These are phyloP conservation scores for Chiridota heheva DNA, from an alignment of 35 echinoderm and acorn worm species.

Conservation along the genomic window DNA sequence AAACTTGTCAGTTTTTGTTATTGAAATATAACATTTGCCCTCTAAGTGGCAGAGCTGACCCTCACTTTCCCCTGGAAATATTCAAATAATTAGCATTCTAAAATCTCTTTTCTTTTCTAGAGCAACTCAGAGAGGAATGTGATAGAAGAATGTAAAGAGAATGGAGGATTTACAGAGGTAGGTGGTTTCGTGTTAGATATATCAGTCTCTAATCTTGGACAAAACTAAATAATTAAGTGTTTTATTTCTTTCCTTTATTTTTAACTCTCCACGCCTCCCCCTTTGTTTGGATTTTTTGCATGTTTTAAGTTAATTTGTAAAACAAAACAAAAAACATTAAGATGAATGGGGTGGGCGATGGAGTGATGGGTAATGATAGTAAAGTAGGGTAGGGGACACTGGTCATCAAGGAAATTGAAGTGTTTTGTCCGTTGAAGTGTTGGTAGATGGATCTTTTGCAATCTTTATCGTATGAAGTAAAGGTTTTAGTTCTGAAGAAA, in stretches of 20 bases:
- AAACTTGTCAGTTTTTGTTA: too few species aligned
- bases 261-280: not conserved
- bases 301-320: not conserved
- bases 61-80: too few species aligned
- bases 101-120: slow-evolving; percentile 47
- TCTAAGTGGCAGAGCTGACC: too few species aligned
- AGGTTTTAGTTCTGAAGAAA: too few species aligned
- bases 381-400: too few species aligned
- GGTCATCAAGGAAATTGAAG: too few species aligned
- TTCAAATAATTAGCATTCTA: not conserved
- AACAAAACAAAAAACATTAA: not conserved
- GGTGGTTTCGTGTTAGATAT: too few species aligned
- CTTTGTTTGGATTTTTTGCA: not conserved
- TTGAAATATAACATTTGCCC: too few species aligned
- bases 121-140: slow-evolving; percentile 79
- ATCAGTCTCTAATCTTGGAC: slow-evolving; percentile 4
- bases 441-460: too few species aligned
- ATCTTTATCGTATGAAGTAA: too few species aligned
- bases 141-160: slow-evolving; percentile 74
- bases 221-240: not conserved
- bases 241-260: not conserved
- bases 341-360: not conserved
- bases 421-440: too few species aligned
- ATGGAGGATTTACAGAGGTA: slow-evolving; percentile 55
- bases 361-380: too few species aligned